These are phyloP conservation scores for Stegophylla sp. DNA, from an alignment of 2,888 invertebrate species.

Conservation along the genomic window DNA sequence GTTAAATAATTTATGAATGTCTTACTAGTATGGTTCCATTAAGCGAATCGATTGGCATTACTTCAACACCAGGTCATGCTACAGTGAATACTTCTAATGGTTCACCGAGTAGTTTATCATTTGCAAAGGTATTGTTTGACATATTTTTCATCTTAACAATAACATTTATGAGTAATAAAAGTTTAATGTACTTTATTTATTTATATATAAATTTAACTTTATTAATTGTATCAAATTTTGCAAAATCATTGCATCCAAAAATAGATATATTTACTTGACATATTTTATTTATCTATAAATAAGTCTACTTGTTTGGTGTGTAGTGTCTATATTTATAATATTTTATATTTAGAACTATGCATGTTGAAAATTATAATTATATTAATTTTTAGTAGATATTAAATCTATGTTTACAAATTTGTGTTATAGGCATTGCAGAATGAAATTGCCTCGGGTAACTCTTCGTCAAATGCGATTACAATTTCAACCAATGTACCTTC, in stretches of 20 bases:
- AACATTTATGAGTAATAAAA: too few relatives aligned
- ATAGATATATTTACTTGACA: too few relatives aligned
- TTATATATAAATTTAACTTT: too few relatives aligned
- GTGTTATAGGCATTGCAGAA: constrained; percentile 36
- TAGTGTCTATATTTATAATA: too few relatives aligned
- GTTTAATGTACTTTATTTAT: not conserved
- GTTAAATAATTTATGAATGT: not conserved
- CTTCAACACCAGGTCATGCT: not conserved
- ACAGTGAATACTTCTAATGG: not conserved
- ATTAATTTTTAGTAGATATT: too few relatives aligned
- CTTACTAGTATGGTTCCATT: constrained; percentile 44
- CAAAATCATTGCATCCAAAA: too few relatives aligned
- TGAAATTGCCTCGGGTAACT: constrained; percentile 4
- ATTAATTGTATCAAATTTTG: too few relatives aligned
- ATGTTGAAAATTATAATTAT: not conserved
- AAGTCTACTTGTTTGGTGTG: too few relatives aligned
- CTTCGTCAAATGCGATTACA: not conserved
- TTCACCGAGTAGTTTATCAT: constrained; percentile 49
- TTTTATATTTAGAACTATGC: too few relatives aligned
- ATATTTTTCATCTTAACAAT: too few relatives aligned
- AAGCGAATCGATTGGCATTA: constrained; percentile 38
- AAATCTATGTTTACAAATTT: too few relatives aligned
- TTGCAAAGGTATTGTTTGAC: constrained; percentile 31
- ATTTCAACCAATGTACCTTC: not conserved
- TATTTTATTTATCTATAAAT: too few relatives aligned